phyloP scores from a whole-genome alignment of 2,113 vertebrate genomes.

The Leptobrachium ailaonicum region DNA sequence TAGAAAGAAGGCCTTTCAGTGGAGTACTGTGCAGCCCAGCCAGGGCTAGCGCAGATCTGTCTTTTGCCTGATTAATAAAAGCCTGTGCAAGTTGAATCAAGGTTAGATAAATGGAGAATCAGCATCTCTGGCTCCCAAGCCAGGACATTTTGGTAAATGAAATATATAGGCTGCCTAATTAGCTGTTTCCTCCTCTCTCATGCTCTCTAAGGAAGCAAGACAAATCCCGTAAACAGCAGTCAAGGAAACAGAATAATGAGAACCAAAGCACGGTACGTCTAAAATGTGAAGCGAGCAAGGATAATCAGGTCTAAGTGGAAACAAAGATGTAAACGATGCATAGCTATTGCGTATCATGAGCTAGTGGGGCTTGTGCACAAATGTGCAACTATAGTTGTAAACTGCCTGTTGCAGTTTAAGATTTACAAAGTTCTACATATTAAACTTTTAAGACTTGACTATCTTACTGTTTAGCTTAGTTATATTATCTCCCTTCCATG shows the following conservation, averaged over 20 bases:
- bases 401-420: not conserved
- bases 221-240: not conserved
- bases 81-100: conserved; percentile 27
- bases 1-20: conserved; percentile 47
- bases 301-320: not conserved
- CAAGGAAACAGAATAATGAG: conserved; percentile 5
- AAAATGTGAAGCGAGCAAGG: not conserved
- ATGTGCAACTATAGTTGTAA: not conserved
- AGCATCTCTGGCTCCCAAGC: not conserved
- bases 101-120: conserved; percentile 39
- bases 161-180: conserved; percentile 17
- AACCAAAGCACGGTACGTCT: not conserved
- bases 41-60: conserved; percentile 42
- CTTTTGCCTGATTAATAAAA: conserved; percentile 49
- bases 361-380: not conserved
- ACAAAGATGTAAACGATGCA: not conserved
- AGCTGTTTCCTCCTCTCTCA: conserved; percentile 22
- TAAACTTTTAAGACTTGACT: not conserved
- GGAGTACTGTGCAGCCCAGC: conserved; percentile 35
- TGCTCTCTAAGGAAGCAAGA: not conserved
- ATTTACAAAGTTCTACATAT: not conserved
- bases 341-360: not conserved
- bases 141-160: conserved; percentile 10
- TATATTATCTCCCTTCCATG: too few relatives aligned
- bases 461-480: too few relatives aligned